Conservation (phyloP, 2,113 vertebrate species). For the Plecotus auritus region DNA sequence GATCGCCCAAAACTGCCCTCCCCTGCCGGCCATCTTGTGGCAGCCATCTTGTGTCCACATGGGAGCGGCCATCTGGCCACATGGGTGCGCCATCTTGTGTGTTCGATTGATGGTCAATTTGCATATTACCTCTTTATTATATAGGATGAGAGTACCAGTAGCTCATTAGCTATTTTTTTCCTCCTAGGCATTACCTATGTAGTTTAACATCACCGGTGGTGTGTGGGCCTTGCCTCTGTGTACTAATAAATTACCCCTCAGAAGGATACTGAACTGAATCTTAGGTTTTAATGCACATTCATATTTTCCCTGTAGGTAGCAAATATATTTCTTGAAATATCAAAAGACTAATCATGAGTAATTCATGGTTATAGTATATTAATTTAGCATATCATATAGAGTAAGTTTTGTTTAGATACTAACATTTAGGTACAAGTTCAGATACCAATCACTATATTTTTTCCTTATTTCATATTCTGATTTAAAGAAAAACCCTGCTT, state of each 20-base stretch:
- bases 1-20: too few species aligned
- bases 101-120: too few species aligned
- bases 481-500: neutral
- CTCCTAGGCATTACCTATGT: neutral
- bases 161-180: neutral
- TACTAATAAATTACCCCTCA: neutral
- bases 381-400: neutral
- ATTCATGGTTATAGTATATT: neutral
- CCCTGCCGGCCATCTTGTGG: too few species aligned
- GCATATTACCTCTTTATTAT: too few species aligned
- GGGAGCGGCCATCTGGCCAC: too few species aligned
- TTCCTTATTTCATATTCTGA: neutral
- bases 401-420: neutral
- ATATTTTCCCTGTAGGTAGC: neutral
- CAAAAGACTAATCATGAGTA: neutral
- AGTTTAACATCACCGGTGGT: neutral
- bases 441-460: neutral
- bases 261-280: neutral
- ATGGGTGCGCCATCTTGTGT: too few species aligned
- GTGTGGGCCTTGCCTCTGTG: neutral
- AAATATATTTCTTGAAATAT: slow-evolving; percentile 7
- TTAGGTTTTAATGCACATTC: neutral
- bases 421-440: neutral
- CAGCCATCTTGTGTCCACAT: too few species aligned
- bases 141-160: neutral